Percentiles rank a stretch among this genome's conserved stretches.
Evolutionary conservation across 1,140 invertebrate species (phyloP).

Genomic region (Ptiloglossa arizonensis): DNA sequence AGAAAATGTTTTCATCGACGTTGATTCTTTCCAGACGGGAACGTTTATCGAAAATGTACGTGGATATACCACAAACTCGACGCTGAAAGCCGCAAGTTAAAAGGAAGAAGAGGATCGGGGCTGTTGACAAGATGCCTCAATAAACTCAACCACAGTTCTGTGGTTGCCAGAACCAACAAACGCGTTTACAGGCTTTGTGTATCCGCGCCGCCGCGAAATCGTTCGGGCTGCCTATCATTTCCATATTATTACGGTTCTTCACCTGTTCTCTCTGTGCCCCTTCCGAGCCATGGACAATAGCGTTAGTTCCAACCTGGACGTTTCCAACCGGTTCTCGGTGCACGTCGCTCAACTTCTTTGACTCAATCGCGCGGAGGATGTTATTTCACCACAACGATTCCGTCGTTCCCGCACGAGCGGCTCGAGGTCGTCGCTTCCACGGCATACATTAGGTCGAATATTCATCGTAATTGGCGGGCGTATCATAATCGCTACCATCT

Average conservation of each 20-base stretch:
- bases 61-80: too few species aligned
- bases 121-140: conserved; percentile 25
- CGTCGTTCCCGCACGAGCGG: too few species aligned
- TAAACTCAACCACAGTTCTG: conserved; percentile 42
- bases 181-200: conserved; percentile 45
- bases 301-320: conserved; percentile 15
- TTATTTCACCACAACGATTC: too few species aligned
- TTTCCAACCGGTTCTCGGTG: conserved; percentile 33
- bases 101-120: neutral
- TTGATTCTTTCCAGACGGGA: too few species aligned
- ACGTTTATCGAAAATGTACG: too few species aligned
- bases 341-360: neutral
- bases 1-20: too few species aligned
- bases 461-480: too few species aligned
- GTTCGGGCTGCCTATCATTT: conserved; percentile 59
- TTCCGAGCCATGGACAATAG: conserved; percentile 42
- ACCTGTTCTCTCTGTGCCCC: conserved; percentile 55
- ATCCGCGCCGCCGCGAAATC: conserved; percentile 50
- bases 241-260: conserved; percentile 63
- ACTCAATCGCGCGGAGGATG: neutral
- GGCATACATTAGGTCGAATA: too few species aligned
- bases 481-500: too few species aligned
- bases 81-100: neutral
- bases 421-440: too few species aligned
- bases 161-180: conserved; percentile 55